Evolutionary conservation across 2,888 invertebrate genomes (phyloP), one percentile per base, ranked within the genome.

Genomic region (Drosophila mimica): DNA sequence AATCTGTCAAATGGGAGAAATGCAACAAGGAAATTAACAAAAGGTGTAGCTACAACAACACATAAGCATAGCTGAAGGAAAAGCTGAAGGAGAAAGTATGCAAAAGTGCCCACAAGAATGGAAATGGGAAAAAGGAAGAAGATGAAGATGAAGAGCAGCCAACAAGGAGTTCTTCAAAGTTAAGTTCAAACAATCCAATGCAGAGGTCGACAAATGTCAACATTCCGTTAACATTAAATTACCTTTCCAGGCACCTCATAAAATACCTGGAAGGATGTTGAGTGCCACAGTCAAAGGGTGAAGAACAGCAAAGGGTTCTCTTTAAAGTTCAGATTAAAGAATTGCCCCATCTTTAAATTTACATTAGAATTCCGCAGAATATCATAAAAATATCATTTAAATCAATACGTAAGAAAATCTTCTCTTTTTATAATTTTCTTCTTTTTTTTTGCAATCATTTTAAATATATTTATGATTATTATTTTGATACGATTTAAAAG

Each of bases 1-100:
- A 53, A 76, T 51, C 57, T 54, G 46, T 74, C 34, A 48, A 53
- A 54, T 54, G 40, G 28, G 46, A 75, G 46, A 76, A 75, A 69
- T 74, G 62, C 54, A 63, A 53, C 28, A 57, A 38, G 30, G 15
- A 38, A 40, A 15, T 15, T n/a, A 56, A 40, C 30, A 40, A 9
- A 57, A 61, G 58, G 31, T 60, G 56, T 9, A 31, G 28, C 28
- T 20, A 7, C 28, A 9, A 49, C 20, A 53, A 53, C 53, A 25
- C 31, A 54, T 15, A 33, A 0, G 17, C 17, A 17, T 11, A 36
- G 11, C 20, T 51, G 20, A 3, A 15, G 25, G 7, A 20, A 17
- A 5, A 7, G 25, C 5, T 2, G 36, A 34, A 5, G 7, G 15
- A 7, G 11, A n/a, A 3, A 15, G 43, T n/a, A 52, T 30, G n/a